Percentiles rank a stretch among this genome's conserved stretches.
phyloP scores from a whole-genome alignment of 2,888 invertebrate genomes.

The Phortica magna region DNA sequence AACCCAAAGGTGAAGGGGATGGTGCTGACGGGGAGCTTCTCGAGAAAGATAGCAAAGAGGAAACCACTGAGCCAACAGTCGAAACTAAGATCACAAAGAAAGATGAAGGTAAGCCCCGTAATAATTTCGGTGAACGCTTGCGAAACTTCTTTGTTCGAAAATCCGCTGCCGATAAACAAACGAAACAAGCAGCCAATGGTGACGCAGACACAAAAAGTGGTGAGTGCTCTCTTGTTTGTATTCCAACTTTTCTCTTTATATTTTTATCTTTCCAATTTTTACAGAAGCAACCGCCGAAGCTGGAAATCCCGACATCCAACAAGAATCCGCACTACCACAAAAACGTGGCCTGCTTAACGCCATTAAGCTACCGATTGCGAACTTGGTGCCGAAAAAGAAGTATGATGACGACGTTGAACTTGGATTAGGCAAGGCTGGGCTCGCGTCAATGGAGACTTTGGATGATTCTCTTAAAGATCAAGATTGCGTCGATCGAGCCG shows the following conservation, averaged over 20 bases:
- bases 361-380: conserved; percentile 82
- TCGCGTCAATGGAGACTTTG: conserved; percentile 90
- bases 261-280: not conserved
- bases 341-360: conserved; percentile 81
- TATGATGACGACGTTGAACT: conserved; percentile 80
- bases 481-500: conserved; percentile 80
- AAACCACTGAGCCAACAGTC: conserved; percentile 52
- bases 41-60: conserved; percentile 78
- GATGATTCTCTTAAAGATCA: conserved; percentile 85
- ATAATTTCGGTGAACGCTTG: conserved; percentile 78
- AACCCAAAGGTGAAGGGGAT: conserved; percentile 83
- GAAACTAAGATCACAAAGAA: conserved; percentile 50
- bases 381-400: conserved; percentile 81
- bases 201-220: conserved; percentile 76
- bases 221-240: conserved; percentile 52
- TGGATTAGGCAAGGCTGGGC: conserved; percentile 82
- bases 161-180: conserved; percentile 73
- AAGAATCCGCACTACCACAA: conserved; percentile 66
- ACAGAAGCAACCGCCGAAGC: conserved; percentile 74
- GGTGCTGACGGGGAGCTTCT: conserved; percentile 79
- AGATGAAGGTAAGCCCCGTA: conserved; percentile 74
- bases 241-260: not conserved
- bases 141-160: conserved; percentile 81
- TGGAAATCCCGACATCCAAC: conserved; percentile 56
- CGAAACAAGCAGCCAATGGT: conserved; percentile 66